Base-by-base conservation (phyloP, 2,888 invertebrate species). In the Drosophila prolongata region DNA sequence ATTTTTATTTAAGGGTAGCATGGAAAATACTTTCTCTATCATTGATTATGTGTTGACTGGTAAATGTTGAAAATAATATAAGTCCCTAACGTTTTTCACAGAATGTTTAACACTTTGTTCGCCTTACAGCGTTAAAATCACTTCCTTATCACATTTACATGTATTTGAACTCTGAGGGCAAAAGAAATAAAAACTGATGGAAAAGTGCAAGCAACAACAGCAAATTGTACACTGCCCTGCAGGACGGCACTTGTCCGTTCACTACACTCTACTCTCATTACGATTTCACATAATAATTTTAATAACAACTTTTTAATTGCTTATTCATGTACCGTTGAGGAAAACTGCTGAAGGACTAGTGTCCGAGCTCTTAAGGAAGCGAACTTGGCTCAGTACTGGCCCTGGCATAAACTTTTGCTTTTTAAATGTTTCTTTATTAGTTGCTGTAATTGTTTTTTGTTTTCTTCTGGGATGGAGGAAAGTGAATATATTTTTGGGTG, bases 401-500 rank as follows among this genome's bases (percentile, higher is more conserved):
- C 40, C 49, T 52, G 79, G 55, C 70, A 66, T 73, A 87, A 90
- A 89, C 81, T 89, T 89, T 89, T 88, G 78, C 82, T 87, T 87
- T 86, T 88, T 89, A 88, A 87, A 90, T 90, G 87, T 88, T 90
- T 84, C 87, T 81, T 89, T 88, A 89, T 88, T 89, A 88, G 89
- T 89, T 88, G 78, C 79, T 78, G 87, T 89, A 89, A 89, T 90
- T 88, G 87, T 87, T 79, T 87, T 69, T 66, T 78, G 64, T 75
- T 85, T 40, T 70, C 69, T 24, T 13, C 50, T 6, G 34, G 11
- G 49, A 6, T 43, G 42, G n/a, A 19, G 43, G 50, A 50, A 55
- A 34, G 24, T 34, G 58, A 30, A 46, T 35, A 47, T 16, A 47
- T 34, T 47, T 6, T 34, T n/a, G 46, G 46, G 27, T 30, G 59